These are phyloP conservation scores for Atherinosoma microstoma DNA, from an alignment of 2,797 vertebrate species.

Conservation along the genomic window DNA sequence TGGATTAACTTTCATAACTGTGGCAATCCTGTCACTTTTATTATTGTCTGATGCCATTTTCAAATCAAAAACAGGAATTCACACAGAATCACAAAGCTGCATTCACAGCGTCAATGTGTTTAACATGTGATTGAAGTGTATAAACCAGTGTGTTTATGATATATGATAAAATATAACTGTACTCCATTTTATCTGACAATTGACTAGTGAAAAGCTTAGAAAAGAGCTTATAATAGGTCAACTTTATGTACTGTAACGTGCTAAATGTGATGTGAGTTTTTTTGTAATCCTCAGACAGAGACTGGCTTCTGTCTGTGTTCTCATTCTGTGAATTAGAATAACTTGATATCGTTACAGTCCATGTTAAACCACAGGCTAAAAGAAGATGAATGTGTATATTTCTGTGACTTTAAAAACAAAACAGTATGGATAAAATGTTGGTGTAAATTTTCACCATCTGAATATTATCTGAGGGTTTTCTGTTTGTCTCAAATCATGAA, in stretches of 20 bases:
- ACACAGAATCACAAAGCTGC: not conserved
- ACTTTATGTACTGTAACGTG: slow-evolving; percentile 44
- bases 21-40: not conserved
- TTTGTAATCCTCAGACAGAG: slow-evolving; percentile 29
- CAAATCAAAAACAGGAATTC: not conserved
- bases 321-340: slow-evolving; percentile 34
- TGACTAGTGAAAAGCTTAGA: not conserved
- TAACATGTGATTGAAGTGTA: slow-evolving; percentile 24
- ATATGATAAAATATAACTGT: slow-evolving; percentile 19
- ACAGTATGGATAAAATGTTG: slow-evolving; percentile 29
- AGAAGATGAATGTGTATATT: slow-evolving; percentile 11
- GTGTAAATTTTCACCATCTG: slow-evolving; percentile 17
- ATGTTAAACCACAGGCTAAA: slow-evolving; percentile 19
- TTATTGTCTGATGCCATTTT: not conserved
- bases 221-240: slow-evolving; percentile 27
- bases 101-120: slow-evolving; percentile 21
- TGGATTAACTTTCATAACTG: not conserved
- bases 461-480: slow-evolving; percentile 39
- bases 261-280: slow-evolving; percentile 45
- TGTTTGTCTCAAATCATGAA: slow-evolving; percentile 28
- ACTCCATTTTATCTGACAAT: slow-evolving; percentile 4
- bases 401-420: slow-evolving; percentile 22
- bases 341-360: slow-evolving; percentile 18
- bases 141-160: slow-evolving; percentile 17
- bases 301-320: slow-evolving; percentile 6